phyloP scores from a whole-genome alignment of 2,797 vertebrate genomes.

The Coreius guichenoti region DNA sequence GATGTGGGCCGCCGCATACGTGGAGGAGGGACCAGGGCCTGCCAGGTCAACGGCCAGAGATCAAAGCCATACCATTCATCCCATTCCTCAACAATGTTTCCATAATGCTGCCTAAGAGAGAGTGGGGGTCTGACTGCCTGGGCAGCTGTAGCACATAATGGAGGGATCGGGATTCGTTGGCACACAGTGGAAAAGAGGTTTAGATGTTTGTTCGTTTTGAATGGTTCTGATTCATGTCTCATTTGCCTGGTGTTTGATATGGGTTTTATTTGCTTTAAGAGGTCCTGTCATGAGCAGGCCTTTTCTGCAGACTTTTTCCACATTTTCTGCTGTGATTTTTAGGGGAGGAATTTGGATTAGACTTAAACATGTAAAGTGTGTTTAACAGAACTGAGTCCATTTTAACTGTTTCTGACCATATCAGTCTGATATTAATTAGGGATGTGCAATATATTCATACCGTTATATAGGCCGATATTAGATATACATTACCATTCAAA shows the following conservation, averaged over 20 bases:
- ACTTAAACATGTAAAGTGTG: not conserved
- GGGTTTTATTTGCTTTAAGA: not conserved
- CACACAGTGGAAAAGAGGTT: not conserved
- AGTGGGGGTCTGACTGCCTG: not conserved
- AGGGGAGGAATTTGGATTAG: not conserved
- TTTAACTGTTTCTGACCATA: not conserved
- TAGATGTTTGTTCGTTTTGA: constrained; percentile 5
- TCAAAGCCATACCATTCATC: constrained; percentile 53
- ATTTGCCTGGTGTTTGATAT: not conserved
- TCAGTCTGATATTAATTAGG: not conserved
- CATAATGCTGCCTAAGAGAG: constrained; percentile 42
- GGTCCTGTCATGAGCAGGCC: not conserved
- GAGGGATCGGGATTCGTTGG: not conserved
- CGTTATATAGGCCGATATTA: not conserved
- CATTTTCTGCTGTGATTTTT: not conserved
- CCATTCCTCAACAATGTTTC: constrained; percentile 48
- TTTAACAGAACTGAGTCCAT: not conserved
- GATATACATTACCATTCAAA: not conserved
- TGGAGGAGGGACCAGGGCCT: constrained; percentile 37
- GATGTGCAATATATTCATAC: not conserved
- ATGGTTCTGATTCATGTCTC: constrained; percentile 8
- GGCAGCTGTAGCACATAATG: constrained; percentile 30
- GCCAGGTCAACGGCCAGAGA: constrained; percentile 58
- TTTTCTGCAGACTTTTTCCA: not conserved
- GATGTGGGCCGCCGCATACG: constrained; percentile 34